phyloP scores from a whole-genome alignment of 1,140 invertebrate genomes.

The Bombus cullumanus region DNA sequence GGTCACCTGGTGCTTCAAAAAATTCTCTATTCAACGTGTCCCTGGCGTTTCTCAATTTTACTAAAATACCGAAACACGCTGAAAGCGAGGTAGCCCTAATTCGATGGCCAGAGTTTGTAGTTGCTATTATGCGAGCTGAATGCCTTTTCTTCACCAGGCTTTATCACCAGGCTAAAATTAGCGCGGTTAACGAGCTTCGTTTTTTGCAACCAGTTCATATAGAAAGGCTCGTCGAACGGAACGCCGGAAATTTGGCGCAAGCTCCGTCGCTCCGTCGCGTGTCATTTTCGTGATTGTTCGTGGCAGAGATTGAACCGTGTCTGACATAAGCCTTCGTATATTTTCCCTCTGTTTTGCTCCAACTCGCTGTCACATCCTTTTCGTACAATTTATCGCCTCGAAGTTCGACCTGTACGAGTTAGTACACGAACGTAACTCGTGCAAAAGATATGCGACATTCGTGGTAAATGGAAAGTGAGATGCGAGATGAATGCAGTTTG shows the following conservation, averaged over 20 bases:
- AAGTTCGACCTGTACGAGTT: neutral
- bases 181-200: slow-evolving; percentile 10
- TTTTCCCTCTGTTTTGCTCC: neutral
- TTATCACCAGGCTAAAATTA: slow-evolving; percentile 27
- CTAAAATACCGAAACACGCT: no score
- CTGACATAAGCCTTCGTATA: neutral
- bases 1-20: rapidly evolving
- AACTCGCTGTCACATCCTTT: neutral
- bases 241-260: neutral
- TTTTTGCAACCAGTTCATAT: neutral
- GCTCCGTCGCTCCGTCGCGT: neutral
- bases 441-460: neutral
- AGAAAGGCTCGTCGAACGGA: neutral
- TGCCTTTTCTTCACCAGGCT: neutral
- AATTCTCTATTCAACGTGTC: no score
- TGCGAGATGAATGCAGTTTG: neutral
- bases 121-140: neutral
- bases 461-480: neutral
- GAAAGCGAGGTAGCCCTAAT: no score
- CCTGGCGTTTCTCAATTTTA: no score
- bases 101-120: neutral
- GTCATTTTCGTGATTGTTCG: neutral
- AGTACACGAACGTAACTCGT: neutral
- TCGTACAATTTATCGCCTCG: neutral
- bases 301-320: neutral